A percentile compares a stretch with the other conserved stretches of the same genome.
phyloP scores from a whole-genome alignment of 1,140 invertebrate genomes.

The Drosophila tristis region DNA sequence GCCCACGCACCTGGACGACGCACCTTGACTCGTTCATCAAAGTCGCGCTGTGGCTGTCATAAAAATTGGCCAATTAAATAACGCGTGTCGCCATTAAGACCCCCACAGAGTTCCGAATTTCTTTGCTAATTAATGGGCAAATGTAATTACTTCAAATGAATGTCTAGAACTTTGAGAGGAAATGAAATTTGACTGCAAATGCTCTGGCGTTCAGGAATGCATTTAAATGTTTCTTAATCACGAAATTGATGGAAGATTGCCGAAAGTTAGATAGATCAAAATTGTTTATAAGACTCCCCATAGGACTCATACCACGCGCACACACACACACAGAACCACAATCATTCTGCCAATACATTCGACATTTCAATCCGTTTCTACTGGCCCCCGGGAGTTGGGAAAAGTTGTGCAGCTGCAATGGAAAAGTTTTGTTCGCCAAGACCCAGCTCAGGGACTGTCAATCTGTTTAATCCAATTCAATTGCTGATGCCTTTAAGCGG shows the following conservation, averaged over 20 bases:
- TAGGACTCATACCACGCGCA: neutral
- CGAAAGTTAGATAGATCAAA: conserved; percentile 30
- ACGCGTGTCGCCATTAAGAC: conserved; percentile 23
- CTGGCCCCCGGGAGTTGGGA: conserved; percentile 8
- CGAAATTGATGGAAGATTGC: neutral
- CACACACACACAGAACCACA: neutral
- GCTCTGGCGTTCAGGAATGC: neutral
- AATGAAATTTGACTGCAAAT: conserved; percentile 9
- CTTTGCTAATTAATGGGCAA: conserved; percentile 43
- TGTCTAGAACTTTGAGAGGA: neutral
- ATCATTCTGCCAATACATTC: conserved; percentile 30
- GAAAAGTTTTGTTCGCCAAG: conserved; percentile 45
- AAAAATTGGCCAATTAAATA: conserved; percentile 57
- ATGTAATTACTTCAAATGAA: conserved; percentile 42
- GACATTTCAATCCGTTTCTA: conserved; percentile 25
- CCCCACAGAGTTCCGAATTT: conserved; percentile 19
- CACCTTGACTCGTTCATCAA: conserved; percentile 49
- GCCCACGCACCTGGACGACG: conserved; percentile 18
- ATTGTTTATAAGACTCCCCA: conserved; percentile 19
- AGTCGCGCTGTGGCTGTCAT: conserved; percentile 36
- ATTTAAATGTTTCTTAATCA: conserved; percentile 22
- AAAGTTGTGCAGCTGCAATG: conserved; percentile 48
- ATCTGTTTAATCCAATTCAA: conserved; percentile 55
- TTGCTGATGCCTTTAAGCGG: conserved; percentile 54
- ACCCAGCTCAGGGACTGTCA: conserved; percentile 56